Conservation (phyloP, 2,797 vertebrate genomes). For the Cynopterus sphinx region DNA sequence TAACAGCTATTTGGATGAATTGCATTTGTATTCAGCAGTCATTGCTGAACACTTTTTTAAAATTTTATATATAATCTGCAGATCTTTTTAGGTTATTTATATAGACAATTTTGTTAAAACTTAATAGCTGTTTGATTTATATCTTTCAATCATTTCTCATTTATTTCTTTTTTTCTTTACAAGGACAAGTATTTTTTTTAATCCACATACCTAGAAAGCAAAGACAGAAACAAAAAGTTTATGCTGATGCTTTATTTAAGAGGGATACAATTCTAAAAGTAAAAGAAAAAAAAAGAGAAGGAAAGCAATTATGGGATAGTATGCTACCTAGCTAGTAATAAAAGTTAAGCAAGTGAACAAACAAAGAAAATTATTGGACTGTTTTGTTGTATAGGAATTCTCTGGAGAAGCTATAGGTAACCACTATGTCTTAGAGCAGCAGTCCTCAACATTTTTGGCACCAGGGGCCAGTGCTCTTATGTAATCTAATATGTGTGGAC, state of each 20-base stretch:
- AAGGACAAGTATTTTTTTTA: not conserved
- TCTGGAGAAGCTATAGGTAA: no score
- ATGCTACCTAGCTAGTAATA: not conserved
- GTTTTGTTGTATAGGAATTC: no score
- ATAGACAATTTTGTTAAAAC: not conserved
- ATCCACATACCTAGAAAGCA: not conserved
- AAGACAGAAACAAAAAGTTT: not conserved
- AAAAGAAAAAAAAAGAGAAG: not conserved
- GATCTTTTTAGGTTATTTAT: not conserved
- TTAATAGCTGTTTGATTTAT: not conserved
- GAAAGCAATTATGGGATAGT: not conserved
- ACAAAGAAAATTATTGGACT: not conserved
- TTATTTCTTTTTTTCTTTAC: not conserved
- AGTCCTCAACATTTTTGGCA: no score
- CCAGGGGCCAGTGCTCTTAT: no score
- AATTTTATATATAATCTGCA: not conserved
- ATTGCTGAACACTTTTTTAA: not conserved
- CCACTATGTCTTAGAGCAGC: no score
- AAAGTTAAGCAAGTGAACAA: not conserved
- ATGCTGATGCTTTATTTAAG: not conserved
- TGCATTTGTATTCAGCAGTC: not conserved
- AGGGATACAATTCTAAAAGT: not conserved
- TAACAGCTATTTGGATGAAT: not conserved
- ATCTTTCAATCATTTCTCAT: not conserved
- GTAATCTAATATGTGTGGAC: no score